A percentile compares a stretch with the other conserved stretches of the same genome.
Conservation (phyloP, 1,140 invertebrate genomes). For the Metaphire vulgaris region DNA sequence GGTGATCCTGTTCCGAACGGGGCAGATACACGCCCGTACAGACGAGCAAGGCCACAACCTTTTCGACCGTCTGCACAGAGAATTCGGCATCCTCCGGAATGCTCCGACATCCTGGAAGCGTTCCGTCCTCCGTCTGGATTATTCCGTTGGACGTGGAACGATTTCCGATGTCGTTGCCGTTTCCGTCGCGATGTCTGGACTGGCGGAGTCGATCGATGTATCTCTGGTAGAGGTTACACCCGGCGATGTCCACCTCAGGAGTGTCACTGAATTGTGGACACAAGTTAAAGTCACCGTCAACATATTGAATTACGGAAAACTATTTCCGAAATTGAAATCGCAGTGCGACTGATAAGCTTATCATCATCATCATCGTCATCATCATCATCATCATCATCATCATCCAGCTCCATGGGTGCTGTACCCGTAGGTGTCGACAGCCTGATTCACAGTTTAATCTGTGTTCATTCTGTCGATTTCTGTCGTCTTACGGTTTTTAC, state of each 20-base stretch:
- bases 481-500: no score
- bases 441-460: no score
- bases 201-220: slow-evolving; percentile 29
- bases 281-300: not conserved
- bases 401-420: no score
- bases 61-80: slow-evolving; percentile 40
- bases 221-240: slow-evolving; percentile 35
- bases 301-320: no score
- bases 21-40: slow-evolving; percentile 51
- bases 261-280: slow-evolving; percentile 31
- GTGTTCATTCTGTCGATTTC: no score
- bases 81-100: slow-evolving; percentile 38
- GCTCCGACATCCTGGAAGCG: slow-evolving; percentile 34
- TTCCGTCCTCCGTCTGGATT: slow-evolving; percentile 7
- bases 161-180: slow-evolving; percentile 7
- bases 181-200: slow-evolving; percentile 22
- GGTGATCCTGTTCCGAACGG: slow-evolving; percentile 23
- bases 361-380: no score
- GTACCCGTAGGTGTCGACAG: no score
- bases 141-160: no score
- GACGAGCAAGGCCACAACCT: slow-evolving; percentile 46
- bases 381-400: no score
- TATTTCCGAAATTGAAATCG: no score
- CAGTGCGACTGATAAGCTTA: no score
- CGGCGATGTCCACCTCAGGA: slow-evolving; percentile 36